Percentiles rank a stretch among this genome's conserved stretches.
These are phyloP conservation scores for Folsomia candida DNA, from an alignment of 2,888 invertebrate species.

Conservation along the genomic window DNA sequence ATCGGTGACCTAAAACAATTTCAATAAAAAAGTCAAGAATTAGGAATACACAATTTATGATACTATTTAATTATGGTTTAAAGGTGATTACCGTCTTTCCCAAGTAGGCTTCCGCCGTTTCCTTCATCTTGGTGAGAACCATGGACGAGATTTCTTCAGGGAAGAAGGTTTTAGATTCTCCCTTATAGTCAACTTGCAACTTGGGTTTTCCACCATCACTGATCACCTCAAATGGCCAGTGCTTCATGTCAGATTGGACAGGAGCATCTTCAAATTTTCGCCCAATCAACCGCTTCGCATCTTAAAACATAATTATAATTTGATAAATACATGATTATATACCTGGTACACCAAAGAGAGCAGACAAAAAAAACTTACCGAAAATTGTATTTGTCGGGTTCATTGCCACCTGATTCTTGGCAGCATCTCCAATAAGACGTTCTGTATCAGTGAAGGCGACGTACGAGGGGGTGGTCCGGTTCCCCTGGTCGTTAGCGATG, in stretches of 20 bases:
- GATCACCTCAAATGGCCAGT: constrained; percentile 88
- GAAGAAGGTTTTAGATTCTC: constrained; percentile 63
- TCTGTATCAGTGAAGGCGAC: no score
- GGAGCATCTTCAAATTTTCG: constrained; percentile 81
- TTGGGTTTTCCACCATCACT: constrained; percentile 63
- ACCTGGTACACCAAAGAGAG: no score
- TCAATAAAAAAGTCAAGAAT: no score
- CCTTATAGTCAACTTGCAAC: constrained; percentile 57
- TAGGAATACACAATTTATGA: no score
- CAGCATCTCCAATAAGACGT: constrained; percentile 79
- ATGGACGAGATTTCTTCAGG: constrained; percentile 65
- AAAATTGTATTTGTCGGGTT: constrained; percentile 79
- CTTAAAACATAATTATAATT: constrained; percentile 65
- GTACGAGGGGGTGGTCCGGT: no score
- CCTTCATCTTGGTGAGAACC: constrained; percentile 89
- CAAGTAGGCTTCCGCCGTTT: constrained; percentile 82
- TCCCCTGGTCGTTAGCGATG: no score
- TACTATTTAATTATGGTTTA: no score
- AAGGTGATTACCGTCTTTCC: constrained; percentile 79
- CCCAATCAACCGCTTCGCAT: constrained; percentile 91
- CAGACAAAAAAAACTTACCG: no score
- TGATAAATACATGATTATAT: no score
- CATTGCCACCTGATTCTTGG: constrained; percentile 82
- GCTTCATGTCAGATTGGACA: constrained; percentile 89
- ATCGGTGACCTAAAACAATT: no score